Evolutionary conservation across 2,888 invertebrate species (phyloP), one percentile per base, ranked within the genome.

Genomic region (Lampropteryx suffumata): DNA sequence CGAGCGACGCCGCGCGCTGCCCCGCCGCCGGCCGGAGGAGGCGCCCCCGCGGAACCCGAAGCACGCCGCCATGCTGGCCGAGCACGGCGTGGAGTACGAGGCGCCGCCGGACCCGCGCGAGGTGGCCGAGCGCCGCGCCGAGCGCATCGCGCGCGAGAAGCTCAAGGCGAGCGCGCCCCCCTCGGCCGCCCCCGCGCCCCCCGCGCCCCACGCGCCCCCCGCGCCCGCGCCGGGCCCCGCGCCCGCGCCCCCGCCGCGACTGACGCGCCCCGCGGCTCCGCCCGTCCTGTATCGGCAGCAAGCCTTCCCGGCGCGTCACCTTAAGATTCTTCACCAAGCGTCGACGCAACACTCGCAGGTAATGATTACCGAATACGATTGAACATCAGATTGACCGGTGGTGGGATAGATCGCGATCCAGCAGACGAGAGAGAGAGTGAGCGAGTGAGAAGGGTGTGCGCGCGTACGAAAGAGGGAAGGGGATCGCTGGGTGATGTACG

Each of bases 51-150:
- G 93, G 64, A 97, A 96, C 84, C 96, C 95, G 30, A 97, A 97
- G 77, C 97, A 97, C 79, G 94, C 95, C 17, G 94, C 95, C 39
- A 94, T 97, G 53, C 87, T 98, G 66, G 93, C 93, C 50, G 98
- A 97, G 62, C 94, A 94, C 75, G 96, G 96, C 27, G 95, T 99
- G 52, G 94, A 94, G 67, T 95, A 97, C 73, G 98, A 98, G 69
- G 92, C 92, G 73, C 98, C 98, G 4, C 89, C 96, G 40, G 91
- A 94, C 61, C 97, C 98, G 0, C 92, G 95, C 62, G 96, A 96
- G 68, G 94, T 97, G 42, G 97, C 96, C 10, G 86, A 92, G 17
- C 92, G 94, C 51, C 92, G 97, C 69, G 96, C 96, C 10, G 97
- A 97, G 71, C 93, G 98, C 65, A 93, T 97, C 60, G 94, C 96